Conservation (phyloP, 1,140 invertebrate genomes). For the Papilio machaon region DNA sequence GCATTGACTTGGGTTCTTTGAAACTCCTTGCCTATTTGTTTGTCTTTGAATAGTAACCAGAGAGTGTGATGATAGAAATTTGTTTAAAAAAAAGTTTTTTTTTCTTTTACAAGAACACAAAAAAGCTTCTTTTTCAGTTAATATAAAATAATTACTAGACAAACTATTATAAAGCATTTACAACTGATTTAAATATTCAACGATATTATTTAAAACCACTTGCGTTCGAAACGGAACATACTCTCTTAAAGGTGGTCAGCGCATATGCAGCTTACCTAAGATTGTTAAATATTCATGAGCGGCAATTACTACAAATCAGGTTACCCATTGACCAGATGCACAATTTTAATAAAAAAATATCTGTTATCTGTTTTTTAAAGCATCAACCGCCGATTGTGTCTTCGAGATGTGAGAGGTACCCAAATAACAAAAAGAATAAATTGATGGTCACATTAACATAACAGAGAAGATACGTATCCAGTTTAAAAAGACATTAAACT, state of each 20-base stretch:
- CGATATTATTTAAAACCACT: neutral
- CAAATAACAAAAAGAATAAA: neutral
- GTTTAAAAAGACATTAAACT: neutral
- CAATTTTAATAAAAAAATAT: neutral
- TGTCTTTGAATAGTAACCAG: too few relatives aligned
- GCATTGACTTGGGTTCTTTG: too few relatives aligned
- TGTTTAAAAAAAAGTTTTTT: too few relatives aligned
- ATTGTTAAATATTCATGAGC: neutral
- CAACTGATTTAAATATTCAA: neutral
- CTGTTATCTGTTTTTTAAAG: neutral
- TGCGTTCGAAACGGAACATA: neutral
- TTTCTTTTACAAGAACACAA: too few relatives aligned
- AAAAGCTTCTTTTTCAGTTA: too few relatives aligned
- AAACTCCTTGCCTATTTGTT: too few relatives aligned
- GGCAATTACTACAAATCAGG: neutral
- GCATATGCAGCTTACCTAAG: conserved; percentile 2
- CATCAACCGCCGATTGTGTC: neutral
- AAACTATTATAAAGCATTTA: neutral
- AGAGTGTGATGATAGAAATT: too few relatives aligned
- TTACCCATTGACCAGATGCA: neutral
- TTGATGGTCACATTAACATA: neutral
- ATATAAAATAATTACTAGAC: too few relatives aligned
- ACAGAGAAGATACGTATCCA: neutral
- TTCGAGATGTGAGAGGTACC: neutral
- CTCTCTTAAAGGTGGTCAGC: neutral